These are phyloP conservation scores for Stenodera caucasica DNA, from an alignment of 2,888 invertebrate species.

Conservation along the genomic window DNA sequence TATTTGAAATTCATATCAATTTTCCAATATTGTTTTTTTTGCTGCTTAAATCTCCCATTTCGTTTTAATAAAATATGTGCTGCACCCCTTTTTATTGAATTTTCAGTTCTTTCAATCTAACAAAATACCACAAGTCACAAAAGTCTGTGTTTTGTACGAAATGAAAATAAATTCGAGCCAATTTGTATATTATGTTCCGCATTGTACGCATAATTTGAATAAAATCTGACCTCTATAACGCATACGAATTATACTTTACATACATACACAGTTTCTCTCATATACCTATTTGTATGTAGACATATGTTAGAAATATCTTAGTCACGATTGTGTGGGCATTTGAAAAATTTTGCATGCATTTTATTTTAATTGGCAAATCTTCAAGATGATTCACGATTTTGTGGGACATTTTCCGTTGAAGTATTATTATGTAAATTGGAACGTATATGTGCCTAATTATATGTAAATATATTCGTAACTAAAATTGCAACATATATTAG, in stretches of 20 bases:
- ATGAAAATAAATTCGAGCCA: constrained; percentile 24
- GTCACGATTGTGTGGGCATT: constrained; percentile 1
- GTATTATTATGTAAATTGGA: not conserved
- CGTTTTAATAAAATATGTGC: not conserved
- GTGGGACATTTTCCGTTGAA: not conserved
- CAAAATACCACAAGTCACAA: constrained; percentile 1
- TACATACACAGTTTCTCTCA: no score
- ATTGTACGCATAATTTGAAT: constrained; percentile 28
- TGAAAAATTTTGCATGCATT: not conserved
- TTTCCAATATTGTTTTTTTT: not conserved
- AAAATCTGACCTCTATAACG: constrained; percentile 33
- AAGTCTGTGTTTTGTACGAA: constrained; percentile 1
- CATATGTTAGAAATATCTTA: constrained; percentile 1
- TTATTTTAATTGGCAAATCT: constrained; percentile 1
- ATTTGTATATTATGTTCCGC: constrained; percentile 23
- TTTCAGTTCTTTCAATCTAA: not conserved
- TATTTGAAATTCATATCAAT: not conserved
- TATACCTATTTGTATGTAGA: constrained; percentile 31
- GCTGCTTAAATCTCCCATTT: not conserved
- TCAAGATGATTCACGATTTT: constrained; percentile 7
- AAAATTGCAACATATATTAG: not conserved
- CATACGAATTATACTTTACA: constrained; percentile 30
- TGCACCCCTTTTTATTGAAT: not conserved
- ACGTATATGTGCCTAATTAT: not conserved
- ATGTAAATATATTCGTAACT: not conserved